Evolutionary conservation across 2,888 invertebrate genomes (phyloP), one percentile per base, ranked within the genome.

Genomic region (Plutella xylostella): DNA sequence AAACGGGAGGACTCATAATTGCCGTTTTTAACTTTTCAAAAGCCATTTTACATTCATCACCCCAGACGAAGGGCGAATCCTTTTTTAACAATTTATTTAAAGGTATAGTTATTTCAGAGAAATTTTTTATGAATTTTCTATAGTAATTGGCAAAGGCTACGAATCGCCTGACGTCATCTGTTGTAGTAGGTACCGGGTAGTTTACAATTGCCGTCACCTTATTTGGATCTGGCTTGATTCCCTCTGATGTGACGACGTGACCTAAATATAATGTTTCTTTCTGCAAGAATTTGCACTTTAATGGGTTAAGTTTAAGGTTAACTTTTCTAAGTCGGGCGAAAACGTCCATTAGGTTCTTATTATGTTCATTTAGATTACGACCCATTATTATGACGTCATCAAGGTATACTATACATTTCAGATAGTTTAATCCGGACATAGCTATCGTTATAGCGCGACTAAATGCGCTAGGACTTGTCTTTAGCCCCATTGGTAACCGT

Each of bases 61-160:
- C 44, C 45, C 45, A 48, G 22, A 30, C 28, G 22, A 48, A 45
- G 17, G 5, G 5, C 5, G 22, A 6, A 6, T 9, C 22, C 22
- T 22, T 22, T 22, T 22, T 22, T 22, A 22, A 43, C 28, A 15
- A 37, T 38, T 19, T 42, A 14, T 43, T 46, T 28, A 48, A 34
- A 2, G 48, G 48, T 44, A 43, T 40, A 57, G 54, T 58, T 50
- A 60, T 57, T 59, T 63, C 58, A 2, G 37, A 17, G 5, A 37
- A 18, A 37, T 37, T 14, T 18, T 17, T 2, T 3, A 37, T 37
- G n/a, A 37, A 37, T 7, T 14, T 9, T 37, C 37, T 17, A 11
- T 37, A 37, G 11, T 37, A 37, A 12, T 6, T 6, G 9, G 18
- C 7, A 3, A 37, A 14, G 12, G 5, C 37, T 6, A 37, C 12